phyloP scores from a whole-genome alignment of 2,113 vertebrate genomes.

The Petrocephalus microphthalmus region DNA sequence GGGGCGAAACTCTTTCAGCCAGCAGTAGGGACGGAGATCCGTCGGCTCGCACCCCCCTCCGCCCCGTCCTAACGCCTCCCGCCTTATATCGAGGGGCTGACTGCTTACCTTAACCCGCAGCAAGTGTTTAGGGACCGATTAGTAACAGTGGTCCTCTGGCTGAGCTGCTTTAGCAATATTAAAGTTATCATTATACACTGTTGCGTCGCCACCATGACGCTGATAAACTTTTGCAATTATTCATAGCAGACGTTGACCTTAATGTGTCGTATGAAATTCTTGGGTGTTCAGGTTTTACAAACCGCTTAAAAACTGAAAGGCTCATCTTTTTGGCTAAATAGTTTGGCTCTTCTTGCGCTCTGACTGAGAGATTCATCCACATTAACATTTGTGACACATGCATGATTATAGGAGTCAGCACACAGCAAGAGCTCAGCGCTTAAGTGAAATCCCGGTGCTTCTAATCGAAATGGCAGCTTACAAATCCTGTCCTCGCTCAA shows the following conservation, averaged over 20 bases:
- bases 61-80: conserved; percentile 6
- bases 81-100: background rate
- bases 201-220: background rate
- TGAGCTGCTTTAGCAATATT: background rate
- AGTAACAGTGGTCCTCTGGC: background rate
- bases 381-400: too few relatives aligned
- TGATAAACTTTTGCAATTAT: background rate
- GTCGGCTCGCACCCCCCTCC: background rate
- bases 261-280: background rate
- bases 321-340: too few relatives aligned
- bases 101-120: background rate
- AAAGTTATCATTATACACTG: background rate
- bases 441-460: too few relatives aligned
- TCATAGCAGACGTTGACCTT: background rate
- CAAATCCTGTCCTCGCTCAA: too few relatives aligned
- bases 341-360: too few relatives aligned
- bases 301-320: too few relatives aligned
- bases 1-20: background rate
- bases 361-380: too few relatives aligned
- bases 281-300: background rate
- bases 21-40: background rate
- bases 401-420: too few relatives aligned
- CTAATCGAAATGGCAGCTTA: too few relatives aligned
- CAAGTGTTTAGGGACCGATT: background rate
- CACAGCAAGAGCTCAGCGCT: too few relatives aligned